Conservation (phyloP, 2,113 vertebrate genomes). For the Gavialis gangeticus region DNA sequence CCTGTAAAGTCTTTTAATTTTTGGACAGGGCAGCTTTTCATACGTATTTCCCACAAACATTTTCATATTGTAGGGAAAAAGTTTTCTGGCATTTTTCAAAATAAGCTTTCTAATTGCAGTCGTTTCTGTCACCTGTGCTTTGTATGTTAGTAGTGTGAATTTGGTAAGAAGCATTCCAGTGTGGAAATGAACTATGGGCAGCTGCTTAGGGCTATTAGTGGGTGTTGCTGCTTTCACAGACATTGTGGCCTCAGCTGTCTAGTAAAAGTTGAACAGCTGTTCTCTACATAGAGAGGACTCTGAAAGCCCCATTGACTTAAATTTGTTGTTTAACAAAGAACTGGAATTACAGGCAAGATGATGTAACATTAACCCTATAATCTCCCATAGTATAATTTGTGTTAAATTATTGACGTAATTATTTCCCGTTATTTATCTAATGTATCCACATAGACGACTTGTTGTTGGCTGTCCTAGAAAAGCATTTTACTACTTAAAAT, state of each 20-base stretch:
- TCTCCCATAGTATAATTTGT: conserved; percentile 43
- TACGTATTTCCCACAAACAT: conserved; percentile 41
- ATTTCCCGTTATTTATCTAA: neutral
- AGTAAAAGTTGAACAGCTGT: conserved; percentile 93
- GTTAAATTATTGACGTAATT: conserved; percentile 54
- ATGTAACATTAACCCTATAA: conserved; percentile 77
- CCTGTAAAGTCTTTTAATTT: conserved; percentile 17
- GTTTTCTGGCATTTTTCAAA: conserved; percentile 56
- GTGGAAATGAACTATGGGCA: conserved; percentile 85
- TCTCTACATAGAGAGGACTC: conserved; percentile 79
- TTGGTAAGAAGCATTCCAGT: conserved; percentile 62
- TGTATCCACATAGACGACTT: neutral
- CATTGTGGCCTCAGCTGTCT: conserved; percentile 90
- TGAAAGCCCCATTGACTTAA: conserved; percentile 88
- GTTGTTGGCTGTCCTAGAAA: neutral
- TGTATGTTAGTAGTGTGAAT: conserved; percentile 44
- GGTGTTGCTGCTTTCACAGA: conserved; percentile 77
- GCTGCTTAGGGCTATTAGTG: conserved; percentile 83
- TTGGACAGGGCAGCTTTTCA: conserved; percentile 48
- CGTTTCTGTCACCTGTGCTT: conserved; percentile 76
- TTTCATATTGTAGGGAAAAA: conserved; percentile 50
- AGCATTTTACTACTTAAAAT: neutral
- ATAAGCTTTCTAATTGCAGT: neutral
- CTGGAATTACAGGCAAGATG: conserved; percentile 77
- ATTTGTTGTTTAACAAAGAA: conserved; percentile 81